Evolutionary conservation across 2,113 vertebrate species (phyloP).

Genomic region (Podarcis cretensis): DNA sequence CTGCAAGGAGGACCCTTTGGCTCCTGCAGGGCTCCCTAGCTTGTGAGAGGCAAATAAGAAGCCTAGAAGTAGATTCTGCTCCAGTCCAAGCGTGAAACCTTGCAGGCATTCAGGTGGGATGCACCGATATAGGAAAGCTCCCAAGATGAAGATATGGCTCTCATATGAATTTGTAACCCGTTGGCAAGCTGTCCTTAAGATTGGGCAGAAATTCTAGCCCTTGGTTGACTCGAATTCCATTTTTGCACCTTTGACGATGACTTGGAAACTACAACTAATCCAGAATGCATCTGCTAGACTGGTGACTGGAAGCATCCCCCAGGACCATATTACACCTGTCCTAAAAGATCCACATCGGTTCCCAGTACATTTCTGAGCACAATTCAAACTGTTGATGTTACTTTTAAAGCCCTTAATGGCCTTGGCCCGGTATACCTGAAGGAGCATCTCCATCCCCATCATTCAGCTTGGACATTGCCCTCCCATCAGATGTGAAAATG

Average conservation of each 20-base stretch:
- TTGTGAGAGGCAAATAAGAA: not conserved
- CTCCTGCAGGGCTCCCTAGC: conserved; percentile 1
- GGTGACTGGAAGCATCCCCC: too few species aligned
- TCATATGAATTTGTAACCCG: not conserved
- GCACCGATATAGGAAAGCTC: not conserved
- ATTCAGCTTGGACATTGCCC: too few species aligned
- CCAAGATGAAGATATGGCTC: not conserved
- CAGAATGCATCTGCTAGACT: too few species aligned
- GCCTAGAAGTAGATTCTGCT: not conserved
- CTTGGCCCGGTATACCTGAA: too few species aligned
- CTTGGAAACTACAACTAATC: too few species aligned
- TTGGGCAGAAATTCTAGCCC: not conserved
- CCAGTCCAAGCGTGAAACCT: not conserved
- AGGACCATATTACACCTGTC: too few species aligned
- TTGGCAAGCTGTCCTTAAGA: not conserved
- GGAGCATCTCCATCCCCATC: too few species aligned
- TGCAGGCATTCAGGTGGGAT: not conserved
- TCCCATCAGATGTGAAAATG: too few species aligned
- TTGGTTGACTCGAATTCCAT: not conserved
- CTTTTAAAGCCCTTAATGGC: too few species aligned
- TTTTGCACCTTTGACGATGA: not conserved
- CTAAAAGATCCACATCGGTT: too few species aligned
- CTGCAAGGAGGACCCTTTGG: not conserved
- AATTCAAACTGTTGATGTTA: too few species aligned
- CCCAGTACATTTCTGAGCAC: too few species aligned